Percentiles rank a stretch among this genome's conserved stretches.
Evolutionary conservation across 2,113 vertebrate species (phyloP).

Genomic region (Neofelis nebulosa): DNA sequence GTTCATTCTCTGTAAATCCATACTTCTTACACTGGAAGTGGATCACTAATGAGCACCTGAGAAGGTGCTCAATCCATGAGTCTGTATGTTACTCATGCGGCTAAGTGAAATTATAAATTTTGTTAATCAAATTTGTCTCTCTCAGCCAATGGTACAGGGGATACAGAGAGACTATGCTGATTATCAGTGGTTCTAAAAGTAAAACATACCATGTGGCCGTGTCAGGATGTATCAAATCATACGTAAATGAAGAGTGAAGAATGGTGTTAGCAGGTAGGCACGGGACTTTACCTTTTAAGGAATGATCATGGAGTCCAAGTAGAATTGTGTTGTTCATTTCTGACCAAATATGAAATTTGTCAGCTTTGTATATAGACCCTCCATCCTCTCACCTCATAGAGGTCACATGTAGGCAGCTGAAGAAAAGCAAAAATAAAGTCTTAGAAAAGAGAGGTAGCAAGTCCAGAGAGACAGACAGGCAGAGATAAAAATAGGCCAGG

Average conservation of each 20-base stretch:
- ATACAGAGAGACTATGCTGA: background rate
- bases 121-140: background rate
- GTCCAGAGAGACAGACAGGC: background rate
- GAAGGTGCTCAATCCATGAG: background rate
- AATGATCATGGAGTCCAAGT: background rate
- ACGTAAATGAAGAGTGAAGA: background rate
- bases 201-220: background rate
- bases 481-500: background rate
- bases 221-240: background rate
- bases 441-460: background rate
- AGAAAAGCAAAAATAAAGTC: background rate
- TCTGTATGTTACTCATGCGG: background rate
- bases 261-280: no score
- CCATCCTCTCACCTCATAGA: background rate
- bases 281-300: background rate
- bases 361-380: background rate
- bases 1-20: background rate
- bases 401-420: background rate
- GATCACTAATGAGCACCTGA: background rate
- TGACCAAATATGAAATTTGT: background rate
- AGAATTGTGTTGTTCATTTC: background rate
- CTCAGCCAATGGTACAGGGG: background rate
- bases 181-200: background rate
- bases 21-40: background rate
- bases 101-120: background rate